Base-by-base conservation (phyloP, 2,113 vertebrate species). In the Phoxinus phoxinus region DNA sequence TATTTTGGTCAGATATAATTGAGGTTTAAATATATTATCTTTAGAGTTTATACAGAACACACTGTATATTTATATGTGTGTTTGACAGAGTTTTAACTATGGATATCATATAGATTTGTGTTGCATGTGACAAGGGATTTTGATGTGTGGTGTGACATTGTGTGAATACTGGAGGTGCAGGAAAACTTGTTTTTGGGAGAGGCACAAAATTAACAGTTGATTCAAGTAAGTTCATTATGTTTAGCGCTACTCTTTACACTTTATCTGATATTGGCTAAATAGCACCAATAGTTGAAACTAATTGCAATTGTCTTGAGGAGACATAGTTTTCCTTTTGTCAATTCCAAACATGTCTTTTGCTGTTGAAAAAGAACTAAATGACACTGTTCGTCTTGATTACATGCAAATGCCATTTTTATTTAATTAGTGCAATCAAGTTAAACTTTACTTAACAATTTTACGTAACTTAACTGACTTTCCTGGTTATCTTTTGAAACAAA, bases 101-200 rank as follows among this genome's bases (percentile, higher is more conserved):
- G 19, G 2, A 5, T 37, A n/a, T n/a, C n/a, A n/a, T n/a, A 30
- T n/a, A 79, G 56, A 9, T n/a, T 3, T 12, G 37, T 51, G 30
- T 85, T 23, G 25, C 17, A 15, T 58, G 15, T 41, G 25, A 25
- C 53, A 58, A 32, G 23, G 56, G 65, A 72, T 81, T 88, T 78
- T 76, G 86, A 11, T 53, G 25, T 51, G 35, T n/a, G 44, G 0
- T 59, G 4, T 61, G 7, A 63, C 67, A 85, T 67, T 85, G 87
- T 89, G 87, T 89, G 87, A 86, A 65, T 88, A 10, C 61, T 86
- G 86, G 86, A 73, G 21, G 21, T 83, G 74, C 13, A 65, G 35
- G 27, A 51, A 85, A 87, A 48, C 8, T 86, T 35, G 21, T 81
- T n/a, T 82, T 86, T 63, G 85, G 77, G 23, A 69, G 10, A 61